A percentile compares a stretch with the other conserved stretches of the same genome.
Evolutionary conservation across 2,797 vertebrate genomes (phyloP).

Genomic region (Syncerus caffer): DNA sequence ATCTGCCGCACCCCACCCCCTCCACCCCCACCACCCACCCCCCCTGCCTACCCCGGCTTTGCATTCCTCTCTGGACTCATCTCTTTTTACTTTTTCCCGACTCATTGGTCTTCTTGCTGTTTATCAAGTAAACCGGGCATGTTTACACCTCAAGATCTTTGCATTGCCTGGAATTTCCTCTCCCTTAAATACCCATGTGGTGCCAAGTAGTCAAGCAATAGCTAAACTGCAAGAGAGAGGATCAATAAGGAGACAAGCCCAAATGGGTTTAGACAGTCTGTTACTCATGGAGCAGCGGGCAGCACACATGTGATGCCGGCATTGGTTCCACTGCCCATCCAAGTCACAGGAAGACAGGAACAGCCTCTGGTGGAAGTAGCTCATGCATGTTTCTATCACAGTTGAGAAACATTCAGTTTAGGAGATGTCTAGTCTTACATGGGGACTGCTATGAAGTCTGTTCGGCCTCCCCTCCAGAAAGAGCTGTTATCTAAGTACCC

Average conservation of each 20-base stretch:
- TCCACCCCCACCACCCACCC: too few relatives aligned
- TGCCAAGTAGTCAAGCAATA: neutral
- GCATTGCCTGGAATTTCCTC: neutral
- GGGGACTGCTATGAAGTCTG: neutral
- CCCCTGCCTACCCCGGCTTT: rapidly evolving
- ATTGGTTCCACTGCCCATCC: neutral
- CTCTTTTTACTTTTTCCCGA: neutral
- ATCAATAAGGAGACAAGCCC: neutral
- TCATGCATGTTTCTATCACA: neutral
- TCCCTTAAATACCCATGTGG: neutral
- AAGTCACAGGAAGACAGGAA: neutral
- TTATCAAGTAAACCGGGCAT: neutral
- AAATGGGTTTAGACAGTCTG: neutral
- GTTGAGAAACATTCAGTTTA: neutral
- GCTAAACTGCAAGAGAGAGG: neutral
- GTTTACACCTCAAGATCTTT: neutral
- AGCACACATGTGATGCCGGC: neutral
- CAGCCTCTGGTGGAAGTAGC: neutral
- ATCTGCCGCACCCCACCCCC: too few relatives aligned
- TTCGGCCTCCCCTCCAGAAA: neutral
- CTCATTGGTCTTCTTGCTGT: neutral
- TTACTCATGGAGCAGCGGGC: neutral
- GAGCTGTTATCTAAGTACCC: neutral
- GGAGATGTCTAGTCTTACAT: neutral
- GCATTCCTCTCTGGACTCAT: neutral